Base-by-base conservation (phyloP, 2,113 vertebrate genomes). In the Phylloscopus trochilus region DNA sequence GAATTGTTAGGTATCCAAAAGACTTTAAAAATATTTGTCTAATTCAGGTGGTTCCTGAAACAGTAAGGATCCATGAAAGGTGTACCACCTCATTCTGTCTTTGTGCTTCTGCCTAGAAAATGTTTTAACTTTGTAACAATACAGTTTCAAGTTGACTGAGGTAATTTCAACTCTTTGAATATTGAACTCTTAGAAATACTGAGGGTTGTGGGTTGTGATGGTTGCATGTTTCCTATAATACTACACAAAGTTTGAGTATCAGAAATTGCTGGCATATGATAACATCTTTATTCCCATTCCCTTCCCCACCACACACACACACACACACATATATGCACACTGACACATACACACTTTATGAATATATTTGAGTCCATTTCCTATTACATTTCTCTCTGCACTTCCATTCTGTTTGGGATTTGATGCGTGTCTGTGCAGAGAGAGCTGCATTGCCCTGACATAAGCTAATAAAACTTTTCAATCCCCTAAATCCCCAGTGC, bases 311-410 rank as follows among this genome's bases (percentile, higher is more conserved):
- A 16, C 55, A 9, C 37, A 16, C 59, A 33, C 1, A 0, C 1
- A 1, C 20, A 33, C 1, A 0, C 1, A 0, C 14, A 39, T 18
- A 0, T 15, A 14, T 3, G 37, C 37, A 19, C 21, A 55, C 9
- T 15, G 1, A 0, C n/a, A 10, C 11, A 18, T 13, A 28, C 23
- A n/a, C 28, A 18, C 15, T 74, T 47, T 16, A 66, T 67, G 72
- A 35, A 68, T 79, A 37, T 56, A 47, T 83, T 78, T 74, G 44
- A 74, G 41, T 81, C 11, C 31, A 30, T 79, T 92, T 78, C 43
- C 20, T 64, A 7, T 66, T 22, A 28, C 7, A 26, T 83, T 87
- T 75, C n/a, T 91, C 11, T 31, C 6, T 84, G 53, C 20, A 4
- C 27, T 70, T 91, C 33, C 24, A 37, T 91, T 93, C 35, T 87